Evolutionary conservation across 2,113 vertebrate species (phyloP), one percentile per base, ranked within the genome.

Genomic region (Ranitomeya imitator): DNA sequence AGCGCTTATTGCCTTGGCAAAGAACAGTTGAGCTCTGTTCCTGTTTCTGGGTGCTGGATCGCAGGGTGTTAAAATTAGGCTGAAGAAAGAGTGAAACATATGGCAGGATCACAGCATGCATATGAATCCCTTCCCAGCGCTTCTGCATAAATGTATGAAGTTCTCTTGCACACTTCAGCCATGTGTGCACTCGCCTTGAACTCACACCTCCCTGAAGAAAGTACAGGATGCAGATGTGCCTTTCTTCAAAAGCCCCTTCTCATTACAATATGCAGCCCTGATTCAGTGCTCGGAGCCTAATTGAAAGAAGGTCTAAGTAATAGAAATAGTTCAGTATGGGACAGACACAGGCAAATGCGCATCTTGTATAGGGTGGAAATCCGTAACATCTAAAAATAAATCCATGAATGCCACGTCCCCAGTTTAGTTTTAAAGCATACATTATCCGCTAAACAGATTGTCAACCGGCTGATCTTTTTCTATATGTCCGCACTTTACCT

Each of bases 161-260:
- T 71, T 67, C 61, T 69, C 61, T 67, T 87, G 61, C 51, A 81
- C 86, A 87, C 86, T 80, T 87, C 78, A 80, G 26, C 86, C 86
- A 87, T 87, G 86, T 87, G 86, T 87, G 86, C 77, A 79, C 86
- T 87, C 67, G 86, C 86, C 86, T 87, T 87, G 86, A 87, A 87
- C 86, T 87, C 63, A 57, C 86, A 87, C 86, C 86, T 87, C 86
- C 86, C 85, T 79, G 31, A 79, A 86, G 76, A 80, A 79, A 57
- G 86, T 21, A 80, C 51, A 87, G 86, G 77, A 87, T 87, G 78
- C 86, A 87, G 86, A 87, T 87, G 86, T 80, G 77, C 61, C 61
- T 79, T 71, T 65, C 61, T 80, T 79, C 77, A 80, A 79, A 86
- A 63, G 85, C 37, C 63, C 73, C 23, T 65, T 80, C 6, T 51